phyloP scores from a whole-genome alignment of 2,797 vertebrate species.

The Notolabrus celidotus region DNA sequence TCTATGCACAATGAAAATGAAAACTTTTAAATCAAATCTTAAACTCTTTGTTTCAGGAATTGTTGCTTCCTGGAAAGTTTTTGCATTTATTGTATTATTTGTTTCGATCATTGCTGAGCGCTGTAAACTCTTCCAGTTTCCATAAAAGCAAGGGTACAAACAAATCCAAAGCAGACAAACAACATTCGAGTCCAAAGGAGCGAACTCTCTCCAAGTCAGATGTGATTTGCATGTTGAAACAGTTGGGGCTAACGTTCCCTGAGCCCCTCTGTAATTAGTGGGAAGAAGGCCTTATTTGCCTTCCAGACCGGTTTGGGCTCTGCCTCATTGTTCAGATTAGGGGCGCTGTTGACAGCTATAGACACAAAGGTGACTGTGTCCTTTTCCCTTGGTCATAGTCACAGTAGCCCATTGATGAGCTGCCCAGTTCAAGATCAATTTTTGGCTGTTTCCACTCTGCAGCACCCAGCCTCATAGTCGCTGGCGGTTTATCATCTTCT shows the following conservation, averaged over 20 bases:
- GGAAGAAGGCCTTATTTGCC: constrained; percentile 51
- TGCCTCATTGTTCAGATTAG: constrained; percentile 40
- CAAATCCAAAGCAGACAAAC: constrained; percentile 32
- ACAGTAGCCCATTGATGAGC: constrained; percentile 35
- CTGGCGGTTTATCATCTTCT: not conserved
- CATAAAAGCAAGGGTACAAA: constrained; percentile 11
- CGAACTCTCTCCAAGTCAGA: constrained; percentile 39
- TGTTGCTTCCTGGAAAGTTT: not conserved
- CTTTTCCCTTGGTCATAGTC: constrained; percentile 31
- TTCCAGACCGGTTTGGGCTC: constrained; percentile 41
- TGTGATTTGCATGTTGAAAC: constrained; percentile 67
- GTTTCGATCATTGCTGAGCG: not conserved
- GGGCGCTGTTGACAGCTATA: constrained; percentile 32
- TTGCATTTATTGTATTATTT: not conserved
- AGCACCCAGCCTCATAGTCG: not conserved
- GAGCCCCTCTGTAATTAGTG: constrained; percentile 61
- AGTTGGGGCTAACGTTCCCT: constrained; percentile 31
- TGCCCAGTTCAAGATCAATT: constrained; percentile 34
- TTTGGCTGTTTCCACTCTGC: constrained; percentile 21
- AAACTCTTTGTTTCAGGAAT: too few species aligned
- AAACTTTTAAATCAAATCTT: not conserved
- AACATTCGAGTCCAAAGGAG: constrained; percentile 22
- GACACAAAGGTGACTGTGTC: constrained; percentile 53
- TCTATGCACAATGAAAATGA: not conserved
- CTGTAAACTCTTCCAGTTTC: not conserved